Conservation (phyloP, 1,140 invertebrate species). For the Hirudo medicinalis region DNA sequence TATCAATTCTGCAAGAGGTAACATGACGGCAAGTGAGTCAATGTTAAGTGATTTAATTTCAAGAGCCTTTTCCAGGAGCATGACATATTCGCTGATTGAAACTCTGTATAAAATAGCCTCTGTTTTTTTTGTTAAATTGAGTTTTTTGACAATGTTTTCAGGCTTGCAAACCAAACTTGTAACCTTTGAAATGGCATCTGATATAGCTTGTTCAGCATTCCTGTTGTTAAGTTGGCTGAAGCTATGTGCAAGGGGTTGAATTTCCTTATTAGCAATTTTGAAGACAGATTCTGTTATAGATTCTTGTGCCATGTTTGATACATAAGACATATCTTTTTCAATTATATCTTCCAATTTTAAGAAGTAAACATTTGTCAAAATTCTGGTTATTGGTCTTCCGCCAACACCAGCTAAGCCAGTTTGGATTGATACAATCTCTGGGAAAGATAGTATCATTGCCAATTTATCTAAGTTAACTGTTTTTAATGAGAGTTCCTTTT, state of each 20-base stretch:
- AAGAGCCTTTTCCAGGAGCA: neutral
- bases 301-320: neutral
- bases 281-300: neutral
- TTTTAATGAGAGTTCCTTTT: conserved; percentile 13
- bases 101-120: neutral
- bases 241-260: neutral
- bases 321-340: conserved; percentile 3
- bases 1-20: neutral
- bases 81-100: conserved; percentile 2
- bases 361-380: conserved; percentile 8
- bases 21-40: neutral
- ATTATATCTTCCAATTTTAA: neutral
- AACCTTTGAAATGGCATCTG: neutral
- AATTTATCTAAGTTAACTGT: conserved; percentile 9
- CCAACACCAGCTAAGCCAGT: neutral
- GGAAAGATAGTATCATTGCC: conserved; percentile 11
- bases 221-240: neutral
- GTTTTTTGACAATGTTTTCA: neutral
- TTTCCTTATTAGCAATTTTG: neutral
- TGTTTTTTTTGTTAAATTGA: neutral
- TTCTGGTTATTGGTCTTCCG: conserved; percentile 3
- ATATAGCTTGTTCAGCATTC: neutral
- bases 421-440: conserved; percentile 8
- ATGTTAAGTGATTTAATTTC: conserved; percentile 5
- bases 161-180: neutral